Evolutionary conservation across 2,888 invertebrate species (phyloP), one percentile per base, ranked within the genome.

Genomic region (Ormyrus rosae): DNA sequence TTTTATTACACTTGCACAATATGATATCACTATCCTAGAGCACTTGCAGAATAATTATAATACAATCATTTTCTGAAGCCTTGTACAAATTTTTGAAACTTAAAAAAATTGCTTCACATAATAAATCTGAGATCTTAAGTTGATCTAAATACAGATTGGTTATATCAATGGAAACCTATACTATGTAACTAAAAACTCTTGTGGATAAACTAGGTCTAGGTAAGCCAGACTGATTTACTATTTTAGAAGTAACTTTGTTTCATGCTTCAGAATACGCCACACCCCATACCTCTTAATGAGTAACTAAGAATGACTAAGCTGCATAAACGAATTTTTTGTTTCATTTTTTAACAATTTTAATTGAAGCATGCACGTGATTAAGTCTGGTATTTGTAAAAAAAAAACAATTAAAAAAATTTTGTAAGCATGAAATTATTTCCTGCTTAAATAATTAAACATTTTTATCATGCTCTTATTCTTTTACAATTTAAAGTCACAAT

Each of bases 141-240:
- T 34, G 34, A 34, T 34, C 34, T 34, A 34, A 34, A 13, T 50
- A 45, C 2, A 13, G 10, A 34, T 19, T 50, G 65, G 65, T 75
- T 76, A 76, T 68, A 48, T 76, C 76, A 76, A 34, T 61, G 8
- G n/a, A 34, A 34, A 51, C 19, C 45, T 61, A 63, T 45, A 70
- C 19, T 51, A 48, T 34, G 56, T 34, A 48, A 58, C 55, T 71
- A 58, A 46, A 9, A 77, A 7, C 56, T 63, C 19, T 70, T 51
- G 63, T 19, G 34, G 34, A 34, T 11, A 58, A n/a, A 73, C 60
- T 69, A 69, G 75, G 45, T 73, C 69, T 69, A 68, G 60, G 51
- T 9, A 19, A 68, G 55, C 61, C 50, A 68, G 46, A 13, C 46
- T 63, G 19, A 68, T 61, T 72, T 48, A 60, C 68, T 72, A 72